Evolutionary conservation across 2,113 vertebrate genomes (phyloP).

Genomic region (Gambusia holbrooki): DNA sequence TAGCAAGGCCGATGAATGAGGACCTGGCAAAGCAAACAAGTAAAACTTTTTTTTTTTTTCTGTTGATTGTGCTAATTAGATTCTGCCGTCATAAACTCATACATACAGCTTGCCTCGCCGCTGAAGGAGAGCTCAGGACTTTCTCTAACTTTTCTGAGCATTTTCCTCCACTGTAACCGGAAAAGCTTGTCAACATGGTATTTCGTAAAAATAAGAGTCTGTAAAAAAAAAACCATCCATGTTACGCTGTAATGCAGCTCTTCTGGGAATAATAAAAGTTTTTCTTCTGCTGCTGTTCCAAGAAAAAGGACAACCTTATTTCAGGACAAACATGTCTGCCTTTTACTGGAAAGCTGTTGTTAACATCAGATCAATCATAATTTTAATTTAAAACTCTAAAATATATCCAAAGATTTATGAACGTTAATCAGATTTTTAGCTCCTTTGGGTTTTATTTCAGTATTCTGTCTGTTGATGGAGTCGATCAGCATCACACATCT

Average conservation of each 20-base stretch:
- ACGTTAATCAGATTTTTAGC: neutral
- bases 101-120: constrained; percentile 31
- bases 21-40: constrained; percentile 33
- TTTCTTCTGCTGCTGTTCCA: no score
- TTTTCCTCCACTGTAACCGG: neutral
- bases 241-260: no score
- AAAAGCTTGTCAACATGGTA: no score
- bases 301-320: neutral
- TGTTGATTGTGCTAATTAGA: constrained; percentile 74
- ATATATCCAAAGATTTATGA: neutral
- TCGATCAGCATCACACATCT: neutral
- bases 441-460: neutral
- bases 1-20: constrained; percentile 62
- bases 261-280: no score
- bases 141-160: neutral
- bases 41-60: constrained; percentile 54
- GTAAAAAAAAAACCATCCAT: no score
- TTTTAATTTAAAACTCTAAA: neutral
- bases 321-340: neutral
- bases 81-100: constrained; percentile 69
- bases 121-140: constrained; percentile 59
- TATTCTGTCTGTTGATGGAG: neutral
- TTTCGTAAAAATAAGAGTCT: neutral
- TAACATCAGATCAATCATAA: neutral
- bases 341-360: neutral